phyloP scores from a whole-genome alignment of 2,888 invertebrate species.

The Meiosimyza decipiens region DNA sequence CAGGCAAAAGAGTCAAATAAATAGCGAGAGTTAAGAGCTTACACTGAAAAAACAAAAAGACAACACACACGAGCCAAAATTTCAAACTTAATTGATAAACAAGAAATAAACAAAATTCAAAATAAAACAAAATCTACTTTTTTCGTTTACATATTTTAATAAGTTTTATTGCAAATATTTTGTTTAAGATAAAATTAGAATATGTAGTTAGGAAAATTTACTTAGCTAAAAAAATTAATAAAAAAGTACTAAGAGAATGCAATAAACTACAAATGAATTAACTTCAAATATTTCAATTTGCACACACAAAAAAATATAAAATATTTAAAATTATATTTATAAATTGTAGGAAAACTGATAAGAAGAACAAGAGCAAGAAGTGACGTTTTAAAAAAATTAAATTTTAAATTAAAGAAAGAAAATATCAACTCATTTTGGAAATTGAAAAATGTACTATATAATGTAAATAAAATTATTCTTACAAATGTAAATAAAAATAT shows the following conservation, averaged over 20 bases:
- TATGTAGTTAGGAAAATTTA: slow-evolving; percentile 11
- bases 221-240: slow-evolving; percentile 25
- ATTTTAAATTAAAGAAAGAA: slow-evolving; percentile 1
- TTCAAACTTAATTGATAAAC: slow-evolving; percentile 2
- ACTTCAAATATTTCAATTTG: slow-evolving; percentile 16
- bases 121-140: not conserved
- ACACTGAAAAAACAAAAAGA: slow-evolving; percentile 22
- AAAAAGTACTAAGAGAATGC: slow-evolving; percentile 12
- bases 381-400: not conserved
- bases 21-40: slow-evolving; percentile 13
- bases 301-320: slow-evolving; percentile 34
- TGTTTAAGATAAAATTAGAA: slow-evolving; percentile 21
- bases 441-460: not conserved
- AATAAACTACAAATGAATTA: slow-evolving; percentile 17
- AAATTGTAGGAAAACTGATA: slow-evolving; percentile 1
- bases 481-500: not conserved
- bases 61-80: slow-evolving; percentile 12
- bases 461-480: not conserved
- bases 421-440: not conserved
- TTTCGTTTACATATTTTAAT: not conserved
- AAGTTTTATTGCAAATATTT: slow-evolving; percentile 17
- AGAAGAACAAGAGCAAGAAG: not conserved
- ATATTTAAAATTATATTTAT: slow-evolving; percentile 3
- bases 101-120: not conserved
- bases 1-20: slow-evolving; percentile 14